These are phyloP conservation scores for Ichneumoninae sp. DNA, from an alignment of 2,888 invertebrate species.

Conservation along the genomic window DNA sequence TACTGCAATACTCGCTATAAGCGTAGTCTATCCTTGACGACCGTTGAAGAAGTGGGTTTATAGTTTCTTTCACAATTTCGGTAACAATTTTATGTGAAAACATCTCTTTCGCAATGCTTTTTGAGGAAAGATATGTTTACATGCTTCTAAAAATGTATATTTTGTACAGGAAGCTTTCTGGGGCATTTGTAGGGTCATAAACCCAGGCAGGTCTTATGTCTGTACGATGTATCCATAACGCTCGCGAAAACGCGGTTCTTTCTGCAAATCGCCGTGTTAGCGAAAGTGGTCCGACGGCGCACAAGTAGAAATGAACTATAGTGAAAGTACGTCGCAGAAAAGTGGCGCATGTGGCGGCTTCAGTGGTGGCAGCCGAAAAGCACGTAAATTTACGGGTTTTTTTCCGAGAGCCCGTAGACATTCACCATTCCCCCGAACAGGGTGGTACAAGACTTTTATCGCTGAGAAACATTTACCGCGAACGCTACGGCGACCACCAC, in stretches of 20 bases:
- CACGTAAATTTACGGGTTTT: slow-evolving; percentile 80
- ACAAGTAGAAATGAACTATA: slow-evolving; percentile 47
- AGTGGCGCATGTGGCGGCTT: slow-evolving; percentile 29
- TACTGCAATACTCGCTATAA: neutral
- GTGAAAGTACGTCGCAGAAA: slow-evolving; percentile 13
- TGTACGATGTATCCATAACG: neutral
- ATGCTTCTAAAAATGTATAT: neutral
- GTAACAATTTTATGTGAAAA: neutral
- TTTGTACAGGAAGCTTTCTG: neutral
- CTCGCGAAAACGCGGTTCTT: neutral
- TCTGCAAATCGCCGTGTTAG: neutral
- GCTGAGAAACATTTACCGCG: slow-evolving; percentile 81
- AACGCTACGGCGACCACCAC: slow-evolving; percentile 18
- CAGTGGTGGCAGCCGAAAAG: slow-evolving; percentile 63
- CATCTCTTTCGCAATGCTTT: neutral
- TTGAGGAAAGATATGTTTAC: neutral
- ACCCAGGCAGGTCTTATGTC: neutral
- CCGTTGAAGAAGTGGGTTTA: neutral
- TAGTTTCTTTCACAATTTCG: neutral
- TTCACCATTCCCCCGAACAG: slow-evolving; percentile 52
- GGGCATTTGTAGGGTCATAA: neutral
- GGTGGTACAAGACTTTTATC: slow-evolving; percentile 80
- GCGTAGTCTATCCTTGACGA: neutral
- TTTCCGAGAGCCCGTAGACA: slow-evolving; percentile 60
- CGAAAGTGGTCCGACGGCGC: slow-evolving; percentile 7